Base-by-base conservation (phyloP, 2,113 vertebrate species). In the Muscicapa adusta region DNA sequence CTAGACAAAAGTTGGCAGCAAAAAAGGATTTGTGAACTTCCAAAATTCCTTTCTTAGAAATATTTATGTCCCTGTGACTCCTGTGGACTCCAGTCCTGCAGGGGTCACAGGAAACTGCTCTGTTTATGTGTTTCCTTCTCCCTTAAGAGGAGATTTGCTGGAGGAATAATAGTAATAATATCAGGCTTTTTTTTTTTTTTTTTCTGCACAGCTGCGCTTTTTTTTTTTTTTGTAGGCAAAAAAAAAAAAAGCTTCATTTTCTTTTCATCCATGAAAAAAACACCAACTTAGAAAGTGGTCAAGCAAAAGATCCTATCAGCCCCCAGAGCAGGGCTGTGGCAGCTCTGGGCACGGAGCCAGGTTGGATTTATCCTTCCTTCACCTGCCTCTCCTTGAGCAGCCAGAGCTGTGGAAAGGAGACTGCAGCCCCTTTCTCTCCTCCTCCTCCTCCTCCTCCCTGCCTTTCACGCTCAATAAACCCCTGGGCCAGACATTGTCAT, bases 351-450 rank as follows among this genome's bases (percentile, higher is more conserved):
- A 50, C 2, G 1, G 71, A 23, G 57, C 93, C 81, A 77, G 66
- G 1, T 13, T 67, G 81, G 62, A 13, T 94, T 94, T 94, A 33
- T 95, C 80, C 76, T 70, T 51, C 40, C 45, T 48, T 22, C 63
- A 68, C 85, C 81, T 94, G 53, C 93, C 65, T 91, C 72, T 92
- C 31, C 81, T 72, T 14, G 40, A 79, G 85, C 58, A 90, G 89
- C 48, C 42, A 3, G 80, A 40, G 56, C 87, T 71, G 53, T 53
- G 56, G 65, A 12, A 33, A 48, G 87, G 87, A 89, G 62, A 61
- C 54, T 68, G 71, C 54, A 82, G 66, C 73, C 61, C 26, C 60
- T 7, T 18, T 18, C 18, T 5, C 29, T 4, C 38, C 47, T 48
- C 47, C 48, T 50, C 25, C 23, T 4, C 34, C 57, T 5, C 31